Evolutionary conservation across 1,140 invertebrate genomes (phyloP), one percentile per base, ranked within the genome.

Genomic region (Psix sp.): DNA sequence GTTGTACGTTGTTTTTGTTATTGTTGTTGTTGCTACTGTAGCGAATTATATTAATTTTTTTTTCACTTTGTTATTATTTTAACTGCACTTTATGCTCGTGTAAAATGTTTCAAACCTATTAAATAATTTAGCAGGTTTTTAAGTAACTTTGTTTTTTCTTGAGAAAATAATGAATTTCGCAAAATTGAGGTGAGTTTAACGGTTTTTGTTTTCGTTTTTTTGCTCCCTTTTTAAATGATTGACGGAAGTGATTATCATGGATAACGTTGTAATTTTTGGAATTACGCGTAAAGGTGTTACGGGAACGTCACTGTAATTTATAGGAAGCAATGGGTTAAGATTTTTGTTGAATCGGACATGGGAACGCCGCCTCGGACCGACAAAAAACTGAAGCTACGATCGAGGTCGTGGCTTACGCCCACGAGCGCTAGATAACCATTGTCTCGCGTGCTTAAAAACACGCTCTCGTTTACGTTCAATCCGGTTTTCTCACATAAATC

Each of bases 401-500:
- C 77, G 81, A 82, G 82, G 78, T 80, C 81, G 82, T 78, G 80
- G 73, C 72, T 78, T 77, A 75, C 80, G 80, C 79, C 83, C 82
- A 82, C 80, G 75, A 75, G 39, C 77, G 49, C 78, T 76, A 83
- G 82, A 82, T 80, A 72, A 67, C 80, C 76, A 84, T 84, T 84
- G 82, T 83, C 73, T 84, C 77, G 77, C 68, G 73, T 68, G 60
- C 72, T 77, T 70, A 78, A 78, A 79, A 81, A 80, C 68, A 62
- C 75, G 78, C 75, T 82, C 83, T 77, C 75, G 77, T 83, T 83
- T 79, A 78, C 75, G 59, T 71, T 48, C 62, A 39, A 35, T 16
- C 42, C 48, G 42, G 56, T 72, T 77, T 83, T 84, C 81, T 77
- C 83, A 84, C 77, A 80, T 82, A 79, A 83, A 84, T 84, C 82